Percentiles rank a stretch among this genome's conserved stretches.
Evolutionary conservation across 2,113 vertebrate genomes (phyloP).

Genomic region (Lipotes vexillifer): DNA sequence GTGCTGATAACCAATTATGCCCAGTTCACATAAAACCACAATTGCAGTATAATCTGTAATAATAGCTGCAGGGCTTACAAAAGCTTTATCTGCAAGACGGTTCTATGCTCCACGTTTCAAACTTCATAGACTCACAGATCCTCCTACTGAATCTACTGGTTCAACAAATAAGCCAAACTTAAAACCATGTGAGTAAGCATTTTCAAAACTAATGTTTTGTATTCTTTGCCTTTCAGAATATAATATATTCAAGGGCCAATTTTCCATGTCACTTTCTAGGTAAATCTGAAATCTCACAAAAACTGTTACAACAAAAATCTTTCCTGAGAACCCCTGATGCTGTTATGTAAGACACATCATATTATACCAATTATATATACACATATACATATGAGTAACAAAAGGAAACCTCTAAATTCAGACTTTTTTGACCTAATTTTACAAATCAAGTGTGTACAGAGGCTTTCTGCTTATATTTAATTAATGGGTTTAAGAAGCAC

Average conservation of each 20-base stretch:
- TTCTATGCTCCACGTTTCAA: background rate
- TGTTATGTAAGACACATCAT: background rate
- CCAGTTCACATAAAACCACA: slow-evolving; percentile 43
- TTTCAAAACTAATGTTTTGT: background rate
- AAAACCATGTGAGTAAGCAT: background rate
- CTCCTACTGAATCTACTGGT: background rate
- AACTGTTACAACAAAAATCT: background rate
- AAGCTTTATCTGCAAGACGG: background rate
- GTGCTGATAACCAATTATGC: slow-evolving; percentile 29
- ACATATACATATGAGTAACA: background rate
- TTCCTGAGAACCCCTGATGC: background rate
- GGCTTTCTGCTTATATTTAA: background rate
- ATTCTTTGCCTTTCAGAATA: background rate
- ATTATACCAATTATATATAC: background rate
- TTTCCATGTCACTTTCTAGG: background rate
- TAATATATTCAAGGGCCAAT: background rate
- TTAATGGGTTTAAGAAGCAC: background rate
- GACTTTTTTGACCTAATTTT: slow-evolving; percentile 19
- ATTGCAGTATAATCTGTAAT: background rate
- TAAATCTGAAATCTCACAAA: background rate
- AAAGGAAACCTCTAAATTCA: background rate
- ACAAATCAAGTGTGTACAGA: background rate
- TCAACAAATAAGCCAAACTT: slow-evolving; percentile 23
- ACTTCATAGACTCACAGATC: background rate
- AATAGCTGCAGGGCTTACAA: background rate